A percentile compares a stretch with the other conserved stretches of the same genome.
phyloP scores from a whole-genome alignment of 2,113 vertebrate genomes.

The Centrocercus urophasianus region DNA sequence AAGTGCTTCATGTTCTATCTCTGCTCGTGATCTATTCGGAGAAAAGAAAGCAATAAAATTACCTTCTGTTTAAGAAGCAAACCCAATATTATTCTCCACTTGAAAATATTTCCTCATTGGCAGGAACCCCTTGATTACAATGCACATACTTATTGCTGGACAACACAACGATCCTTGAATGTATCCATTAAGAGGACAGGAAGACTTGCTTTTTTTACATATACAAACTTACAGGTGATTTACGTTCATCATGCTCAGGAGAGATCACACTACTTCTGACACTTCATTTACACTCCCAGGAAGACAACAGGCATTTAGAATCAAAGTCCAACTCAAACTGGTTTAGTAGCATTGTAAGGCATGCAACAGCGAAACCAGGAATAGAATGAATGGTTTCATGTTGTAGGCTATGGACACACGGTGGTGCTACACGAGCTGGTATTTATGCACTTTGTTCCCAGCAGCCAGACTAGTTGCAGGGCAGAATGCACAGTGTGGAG shows the following conservation, averaged over 20 bases:
- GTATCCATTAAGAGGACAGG: background rate
- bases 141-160: background rate
- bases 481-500: background rate
- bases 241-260: constrained; percentile 24
- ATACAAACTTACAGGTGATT: constrained; percentile 8
- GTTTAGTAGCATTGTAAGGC: constrained; percentile 23
- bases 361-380: constrained; percentile 36
- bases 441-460: background rate
- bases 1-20: constrained; percentile 96
- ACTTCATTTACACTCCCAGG: background rate
- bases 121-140: background rate
- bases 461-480: background rate
- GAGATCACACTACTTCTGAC: background rate
- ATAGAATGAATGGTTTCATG: background rate
- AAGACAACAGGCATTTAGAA: background rate
- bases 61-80: background rate
- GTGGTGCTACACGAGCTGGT: constrained; percentile 58
- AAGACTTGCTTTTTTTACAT: background rate
- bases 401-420: constrained; percentile 60
- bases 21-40: constrained; percentile 90
- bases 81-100: background rate
- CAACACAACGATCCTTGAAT: background rate
- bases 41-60: constrained; percentile 53
- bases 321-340: background rate
- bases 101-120: background rate